phyloP scores from a whole-genome alignment of 2,113 vertebrate species.

The Cariama cristata region DNA sequence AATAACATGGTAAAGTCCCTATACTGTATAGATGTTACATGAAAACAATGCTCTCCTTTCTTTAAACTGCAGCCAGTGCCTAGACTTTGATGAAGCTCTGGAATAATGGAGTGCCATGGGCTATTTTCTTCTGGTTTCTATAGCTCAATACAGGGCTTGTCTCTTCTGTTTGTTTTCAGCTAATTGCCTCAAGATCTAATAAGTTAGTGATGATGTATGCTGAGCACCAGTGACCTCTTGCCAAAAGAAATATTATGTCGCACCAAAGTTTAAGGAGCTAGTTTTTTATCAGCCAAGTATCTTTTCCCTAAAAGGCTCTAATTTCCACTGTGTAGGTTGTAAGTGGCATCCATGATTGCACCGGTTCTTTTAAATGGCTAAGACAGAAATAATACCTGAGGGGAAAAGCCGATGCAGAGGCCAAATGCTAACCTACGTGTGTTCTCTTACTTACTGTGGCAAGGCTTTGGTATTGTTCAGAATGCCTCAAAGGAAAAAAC shows the following conservation, averaged over 20 bases:
- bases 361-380: background rate
- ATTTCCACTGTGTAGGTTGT: slow-evolving; percentile 78
- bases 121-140: slow-evolving; percentile 87
- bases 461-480: background rate
- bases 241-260: slow-evolving; percentile 90
- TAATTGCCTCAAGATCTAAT: slow-evolving; percentile 99
- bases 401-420: background rate
- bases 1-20: slow-evolving; percentile 79
- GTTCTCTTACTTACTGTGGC: background rate
- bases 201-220: slow-evolving; percentile 97
- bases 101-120: slow-evolving; percentile 88
- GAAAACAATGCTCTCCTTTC: slow-evolving; percentile 92
- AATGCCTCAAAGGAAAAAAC: background rate
- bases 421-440: background rate
- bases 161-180: slow-evolving; percentile 95
- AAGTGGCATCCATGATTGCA: slow-evolving; percentile 17
- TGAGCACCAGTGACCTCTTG: slow-evolving; percentile 86
- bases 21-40: slow-evolving; percentile 86
- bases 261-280: slow-evolving; percentile 74
- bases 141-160: slow-evolving; percentile 93
- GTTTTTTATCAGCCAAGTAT: slow-evolving; percentile 78
- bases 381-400: background rate
- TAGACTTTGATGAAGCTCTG: slow-evolving; percentile 88
- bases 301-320: slow-evolving; percentile 74
- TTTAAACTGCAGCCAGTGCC: slow-evolving; percentile 80